A percentile compares a stretch with the other conserved stretches of the same genome.
Evolutionary conservation across 2,888 invertebrate species (phyloP).

Genomic region (Tyria jacobaeae): DNA sequence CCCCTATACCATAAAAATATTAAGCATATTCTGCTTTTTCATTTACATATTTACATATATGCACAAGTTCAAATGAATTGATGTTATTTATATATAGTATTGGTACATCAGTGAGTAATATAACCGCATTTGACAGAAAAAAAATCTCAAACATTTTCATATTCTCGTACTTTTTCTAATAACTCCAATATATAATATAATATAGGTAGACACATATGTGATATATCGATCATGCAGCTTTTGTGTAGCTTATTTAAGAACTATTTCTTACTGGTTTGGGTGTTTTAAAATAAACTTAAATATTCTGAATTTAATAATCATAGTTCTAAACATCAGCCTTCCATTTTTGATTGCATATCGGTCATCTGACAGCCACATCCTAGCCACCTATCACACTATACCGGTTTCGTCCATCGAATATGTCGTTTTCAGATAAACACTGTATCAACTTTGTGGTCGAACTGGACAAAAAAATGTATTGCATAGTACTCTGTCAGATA

Average conservation of each 20-base stretch:
- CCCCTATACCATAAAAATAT: no score
- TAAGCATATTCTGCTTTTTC: neutral
- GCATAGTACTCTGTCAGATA: constrained; percentile 45
- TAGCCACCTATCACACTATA: constrained; percentile 51
- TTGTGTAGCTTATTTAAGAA: neutral
- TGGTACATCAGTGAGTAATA: no score
- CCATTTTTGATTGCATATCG: constrained; percentile 36
- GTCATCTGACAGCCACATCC: constrained; percentile 22
- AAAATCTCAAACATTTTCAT: no score
- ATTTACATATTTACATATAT: no score
- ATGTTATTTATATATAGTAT: no score
- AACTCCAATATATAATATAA: no score
- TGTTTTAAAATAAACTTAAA: neutral
- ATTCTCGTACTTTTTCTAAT: no score
- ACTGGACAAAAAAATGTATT: constrained; percentile 48
- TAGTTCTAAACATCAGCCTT: constrained; percentile 16
- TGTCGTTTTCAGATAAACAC: constrained; percentile 60
- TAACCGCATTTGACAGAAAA: no score
- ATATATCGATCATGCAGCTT: no score
- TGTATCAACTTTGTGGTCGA: constrained; percentile 60
- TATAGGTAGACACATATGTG: no score
- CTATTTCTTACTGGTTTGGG: neutral
- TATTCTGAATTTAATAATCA: constrained; percentile 14
- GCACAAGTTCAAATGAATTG: no score
- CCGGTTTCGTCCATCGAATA: constrained; percentile 67